Base-by-base conservation (phyloP, 2,888 invertebrate genomes). In the Lysandra bellargus region DNA sequence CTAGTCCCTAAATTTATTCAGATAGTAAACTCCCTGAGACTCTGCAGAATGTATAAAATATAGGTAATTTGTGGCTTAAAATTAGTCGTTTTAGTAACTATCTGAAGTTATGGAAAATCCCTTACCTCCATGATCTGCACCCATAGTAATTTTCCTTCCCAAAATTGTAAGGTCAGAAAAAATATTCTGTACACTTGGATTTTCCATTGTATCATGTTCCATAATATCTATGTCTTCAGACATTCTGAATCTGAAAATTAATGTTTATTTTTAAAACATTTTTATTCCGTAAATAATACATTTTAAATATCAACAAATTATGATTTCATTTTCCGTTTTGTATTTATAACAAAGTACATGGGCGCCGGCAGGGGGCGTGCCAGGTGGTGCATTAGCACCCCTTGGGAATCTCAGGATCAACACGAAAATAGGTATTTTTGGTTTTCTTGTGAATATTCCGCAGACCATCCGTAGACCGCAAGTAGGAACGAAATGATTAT, bases 161-260 rank as follows among this genome's bases (percentile, higher is more conserved):
- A 92, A 81, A 30, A 87, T 82, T 1, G 90, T 84, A 4, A 92
- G 82, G 82, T 92, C 90, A 49, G 92, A 91, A 85, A 91, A 91
- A 73, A 91, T 87, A 53, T 80, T 85, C 80, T 82, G 88, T 60
- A 92, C 84, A 1, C 81, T 80, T 80, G 91, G 90, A 85, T 91
- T 87, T 40, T 92, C 89, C 79, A 91, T 81, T 14, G 91, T 80
- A 86, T 92, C 89, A 85, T 92, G 92, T 81, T 91, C 91, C 83
- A 91, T 91, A 82, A 91, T 91, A 81, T 92, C 92, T 81, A 92
- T 91, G 78, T 90, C 89, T 80, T 89, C 89, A 79, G 90, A 80
- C 83, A 83, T 83, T 79, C 64, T 80, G 40, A n/a, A 69, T 61
- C 80, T 82, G 73, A 7, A 78, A 57, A 44, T 9, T 64, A 75